phyloP scores from a whole-genome alignment of 1,140 invertebrate genomes.

The Achatina immaculata region DNA sequence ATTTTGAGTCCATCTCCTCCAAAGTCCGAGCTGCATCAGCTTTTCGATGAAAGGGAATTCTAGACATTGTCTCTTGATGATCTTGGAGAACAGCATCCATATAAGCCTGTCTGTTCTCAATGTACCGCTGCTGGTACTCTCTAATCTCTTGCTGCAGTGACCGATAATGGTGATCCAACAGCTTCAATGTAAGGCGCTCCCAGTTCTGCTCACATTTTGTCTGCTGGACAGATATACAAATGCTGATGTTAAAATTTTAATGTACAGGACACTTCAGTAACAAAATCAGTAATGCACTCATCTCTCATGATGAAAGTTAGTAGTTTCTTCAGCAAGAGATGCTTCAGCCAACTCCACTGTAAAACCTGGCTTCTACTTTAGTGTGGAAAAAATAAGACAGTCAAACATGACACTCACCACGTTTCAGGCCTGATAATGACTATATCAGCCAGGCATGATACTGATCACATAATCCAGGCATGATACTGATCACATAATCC shows the following conservation, averaged over 20 bases:
- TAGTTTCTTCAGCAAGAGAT: too few species aligned
- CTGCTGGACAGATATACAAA: conserved; percentile 30
- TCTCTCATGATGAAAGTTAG: too few species aligned
- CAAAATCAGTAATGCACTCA: too few species aligned
- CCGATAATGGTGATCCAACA: conserved; percentile 52
- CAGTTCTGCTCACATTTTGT: conserved; percentile 48
- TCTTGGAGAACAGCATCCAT: conserved; percentile 52
- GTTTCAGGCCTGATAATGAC: too few species aligned
- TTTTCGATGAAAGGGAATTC: conserved; percentile 34
- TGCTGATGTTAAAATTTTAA: not conserved
- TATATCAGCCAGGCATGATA: too few species aligned
- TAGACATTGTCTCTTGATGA: conserved; percentile 54
- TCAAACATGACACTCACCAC: too few species aligned
- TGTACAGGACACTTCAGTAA: not conserved
- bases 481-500: too few species aligned
- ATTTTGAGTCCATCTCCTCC: conserved; percentile 11
- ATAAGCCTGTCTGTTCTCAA: conserved; percentile 50
- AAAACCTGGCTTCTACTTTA: too few species aligned
- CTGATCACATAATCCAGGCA: too few species aligned
- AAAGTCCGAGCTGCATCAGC: not conserved
- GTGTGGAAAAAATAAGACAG: too few species aligned
- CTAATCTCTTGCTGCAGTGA: conserved; percentile 48
- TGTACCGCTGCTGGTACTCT: conserved; percentile 48
- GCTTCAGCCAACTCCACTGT: too few species aligned
- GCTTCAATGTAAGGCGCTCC: conserved; percentile 49